A percentile compares a stretch with the other conserved stretches of the same genome.
These are phyloP conservation scores for Sphaeridia pumilis DNA, from an alignment of 2,888 invertebrate species.

Conservation along the genomic window DNA sequence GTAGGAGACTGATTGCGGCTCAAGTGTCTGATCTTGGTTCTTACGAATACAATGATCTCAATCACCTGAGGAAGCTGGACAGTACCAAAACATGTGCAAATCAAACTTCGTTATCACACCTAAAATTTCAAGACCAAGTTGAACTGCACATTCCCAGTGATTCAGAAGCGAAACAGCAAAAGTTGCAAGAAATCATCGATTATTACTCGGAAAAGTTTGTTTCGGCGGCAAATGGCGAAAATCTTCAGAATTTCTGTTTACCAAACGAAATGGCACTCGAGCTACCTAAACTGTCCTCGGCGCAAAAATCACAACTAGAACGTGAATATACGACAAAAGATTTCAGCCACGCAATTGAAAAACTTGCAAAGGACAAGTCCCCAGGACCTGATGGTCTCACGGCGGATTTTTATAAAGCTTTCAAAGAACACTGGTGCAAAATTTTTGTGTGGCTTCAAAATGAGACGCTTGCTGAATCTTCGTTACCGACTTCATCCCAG, in stretches of 20 bases:
- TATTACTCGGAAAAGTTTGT: no score
- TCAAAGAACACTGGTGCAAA: neutral
- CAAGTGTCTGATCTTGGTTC: no score
- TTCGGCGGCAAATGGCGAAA: no score
- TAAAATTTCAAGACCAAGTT: no score
- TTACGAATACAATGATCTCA: neutral
- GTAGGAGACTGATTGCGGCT: no score
- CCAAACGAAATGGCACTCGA: neutral
- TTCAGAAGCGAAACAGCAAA: no score
- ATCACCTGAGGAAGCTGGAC: neutral
- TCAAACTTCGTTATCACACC: neutral
- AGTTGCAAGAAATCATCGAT: no score
- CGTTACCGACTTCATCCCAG: neutral
- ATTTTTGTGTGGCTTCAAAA: neutral
- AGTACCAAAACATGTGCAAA: neutral
- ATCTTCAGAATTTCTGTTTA: neutral
- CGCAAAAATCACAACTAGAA: neutral
- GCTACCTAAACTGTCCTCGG: neutral
- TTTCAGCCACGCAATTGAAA: neutral
- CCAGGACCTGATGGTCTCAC: constrained; percentile 7
- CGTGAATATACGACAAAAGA: neutral
- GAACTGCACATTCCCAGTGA: no score
- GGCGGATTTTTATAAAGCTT: constrained; percentile 1
- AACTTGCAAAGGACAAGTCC: neutral
- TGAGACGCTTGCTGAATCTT: neutral